Base-by-base conservation (phyloP, 2,113 vertebrate genomes). In the Aptenodytes patagonicus region DNA sequence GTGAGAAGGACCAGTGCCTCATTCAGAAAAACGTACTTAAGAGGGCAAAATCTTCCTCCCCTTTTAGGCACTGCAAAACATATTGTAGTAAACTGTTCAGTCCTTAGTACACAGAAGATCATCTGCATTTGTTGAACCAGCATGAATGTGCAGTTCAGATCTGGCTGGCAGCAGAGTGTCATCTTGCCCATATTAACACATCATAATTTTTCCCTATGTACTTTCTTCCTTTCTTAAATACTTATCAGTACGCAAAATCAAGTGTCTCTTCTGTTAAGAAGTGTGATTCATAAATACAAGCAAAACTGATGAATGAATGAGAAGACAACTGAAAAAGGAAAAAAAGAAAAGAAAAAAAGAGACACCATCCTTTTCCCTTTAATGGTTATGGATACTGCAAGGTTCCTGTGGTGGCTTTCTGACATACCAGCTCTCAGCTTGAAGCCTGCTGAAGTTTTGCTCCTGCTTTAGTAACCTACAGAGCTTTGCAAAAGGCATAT, bases 301-400 rank as follows among this genome's bases (percentile, higher is more conserved):
- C 7, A 73, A 73, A 77, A 70, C 15, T 66, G 55, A 77, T 64
- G 51, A 75, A 83, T 73, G 1, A 78, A 71, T 0, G 1, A 77
- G 20, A 14, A 87, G 11, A 75, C 15, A 81, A 36, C 4, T 42
- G 19, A 83, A 66, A 29, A 21, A 13, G 49, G 22, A 49, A 25
- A 51, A 51, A 29, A 4, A 2, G 6, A 12, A 5, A 6, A 2
- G 6, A 29, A 9, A 9, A 25, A 17, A 9, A 40, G 3, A 78
- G 8, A 20, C 3, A 46, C 34, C 11, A 20, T 73, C 22, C 17
- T 87, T 81, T 83, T 82, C 13, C 17, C 14, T 69, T 64, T 77
- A 71, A 34, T 40, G 22, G 17, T 54, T 68, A 21, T 11, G 40
- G 57, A 34, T 49, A 22, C 13, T 57, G 32, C 17, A 68, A 24